Base-by-base conservation (phyloP, 2,113 vertebrate genomes). In the Grus americana region DNA sequence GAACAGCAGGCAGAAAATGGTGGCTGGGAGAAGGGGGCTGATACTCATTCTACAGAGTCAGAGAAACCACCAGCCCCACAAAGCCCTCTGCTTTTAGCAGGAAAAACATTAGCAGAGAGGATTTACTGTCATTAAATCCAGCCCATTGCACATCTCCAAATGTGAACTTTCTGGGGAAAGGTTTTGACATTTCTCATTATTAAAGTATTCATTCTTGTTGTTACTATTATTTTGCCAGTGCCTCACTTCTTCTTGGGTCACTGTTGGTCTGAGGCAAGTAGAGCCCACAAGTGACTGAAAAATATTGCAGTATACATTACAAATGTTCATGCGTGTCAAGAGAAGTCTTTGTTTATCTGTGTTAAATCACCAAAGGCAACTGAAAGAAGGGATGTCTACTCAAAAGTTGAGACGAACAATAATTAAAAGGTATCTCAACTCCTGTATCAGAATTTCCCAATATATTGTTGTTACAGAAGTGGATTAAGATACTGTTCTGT, bases 261-360 rank as follows among this genome's bases (percentile, higher is more conserved):
- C 14, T 81, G 16, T 18, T 17, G 58, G 42, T 58, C 76, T 42
- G 4, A n/a, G 66, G 63, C 57, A 30, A 92, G 89, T 88, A 88
- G 16, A 91, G 49, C 75, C 34, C 36, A 32, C 57, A 88, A 63
- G 42, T 90, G 92, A 95, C 94, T 95, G 70, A 91, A 92, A 79
- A 94, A 89, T 86, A 54, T 27, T 79, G 86, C 79, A 96, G 94
- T 75, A 91, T 61, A 68, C 71, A 23, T 88, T 75, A 47, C 20
- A 79, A 62, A 65, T 66, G 79, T 92, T 87, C 55, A 44, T 54
- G 86, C 67, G 73, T 83, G 90, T 93, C 95, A 62, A 84, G 83
- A 79, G 83, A 93, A 95, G 91, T 80, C 71, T 54, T 83, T 92
- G 36, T 58, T 90, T 95, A 85, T 84, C 71, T 58, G 29, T 40